Evolutionary conservation across 92 coral and sea anemone genomes (phyloP), one percentile per base, ranked within the genome.

Genomic region (Porites cylindrica): DNA sequence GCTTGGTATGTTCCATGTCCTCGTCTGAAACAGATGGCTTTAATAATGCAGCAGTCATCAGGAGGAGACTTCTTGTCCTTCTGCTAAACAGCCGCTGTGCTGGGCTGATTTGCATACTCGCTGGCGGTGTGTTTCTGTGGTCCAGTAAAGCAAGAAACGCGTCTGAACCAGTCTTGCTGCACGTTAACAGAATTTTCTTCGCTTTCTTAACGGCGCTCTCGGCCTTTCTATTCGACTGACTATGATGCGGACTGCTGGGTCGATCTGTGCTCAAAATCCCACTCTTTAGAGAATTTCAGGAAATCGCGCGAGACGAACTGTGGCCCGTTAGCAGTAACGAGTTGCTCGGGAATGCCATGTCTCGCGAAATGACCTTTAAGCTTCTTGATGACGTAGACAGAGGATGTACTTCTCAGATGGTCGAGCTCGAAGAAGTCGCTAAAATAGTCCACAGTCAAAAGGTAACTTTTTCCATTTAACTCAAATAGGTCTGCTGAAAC

Each of bases 221-320:
- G 51, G 73, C 89, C 16, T 85, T 86, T 51, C 90, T 85, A 69
- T 86, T 78, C 70, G 51, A 18, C 78, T 26, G 29, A 26, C 29
- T 26, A 26, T 26, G 80, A 9, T 58, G 63, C 0, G 80, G 85
- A 21, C 80, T 78, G 77, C 85, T 78, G 19, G 85, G 1, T n/a
- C n/a, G n/a, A n/a, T 59, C 10, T 51, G 17, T 86, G 90, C 11
- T 76, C 80, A 79, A 78, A 78, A 38, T 79, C 90, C 81, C 90
- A 86, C 60, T 79, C 70, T 70, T 79, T 86, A 3, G 90, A 60
- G 67, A 86, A 71, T n/a, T 53, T 52, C 29, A 13, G 50, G 56
- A 82, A 82, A 21, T 53, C 69, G 21, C 52, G 50, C 20, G 78
- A 69, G 5, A 52, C 78, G 72, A 69, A 72, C 18, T 72, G 78